A percentile compares a stretch with the other conserved stretches of the same genome.
Evolutionary conservation across 1,140 invertebrate genomes (phyloP).

Genomic region (Pristionchus pacificus): DNA sequence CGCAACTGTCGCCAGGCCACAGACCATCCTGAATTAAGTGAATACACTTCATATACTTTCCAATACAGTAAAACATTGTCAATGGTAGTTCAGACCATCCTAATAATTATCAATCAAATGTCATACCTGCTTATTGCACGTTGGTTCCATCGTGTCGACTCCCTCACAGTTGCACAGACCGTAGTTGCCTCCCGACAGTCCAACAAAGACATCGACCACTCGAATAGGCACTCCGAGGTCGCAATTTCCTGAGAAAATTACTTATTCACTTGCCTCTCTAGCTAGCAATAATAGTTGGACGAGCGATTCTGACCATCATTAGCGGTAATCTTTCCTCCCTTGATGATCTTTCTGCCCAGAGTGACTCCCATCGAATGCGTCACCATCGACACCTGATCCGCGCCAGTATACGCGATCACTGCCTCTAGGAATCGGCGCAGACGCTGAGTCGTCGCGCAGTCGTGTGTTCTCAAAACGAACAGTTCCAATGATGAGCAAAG

Average conservation of each 20-base stretch:
- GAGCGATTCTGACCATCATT: constrained; percentile 21
- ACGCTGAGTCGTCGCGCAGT: not conserved
- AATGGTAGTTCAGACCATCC: no score
- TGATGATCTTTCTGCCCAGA: constrained; percentile 40
- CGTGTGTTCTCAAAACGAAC: not conserved
- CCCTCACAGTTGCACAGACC: constrained; percentile 31
- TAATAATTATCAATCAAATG: no score
- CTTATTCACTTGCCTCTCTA: not conserved
- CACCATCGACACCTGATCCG: constrained; percentile 38
- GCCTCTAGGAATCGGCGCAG: constrained; percentile 15
- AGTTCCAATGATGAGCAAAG: not conserved
- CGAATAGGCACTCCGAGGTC: not conserved
- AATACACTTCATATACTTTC: no score
- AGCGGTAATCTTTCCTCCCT: constrained; percentile 33
- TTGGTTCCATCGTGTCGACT: not conserved
- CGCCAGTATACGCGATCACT: constrained; percentile 39
- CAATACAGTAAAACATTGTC: no score
- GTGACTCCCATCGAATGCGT: constrained; percentile 51
- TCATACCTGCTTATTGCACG: constrained; percentile 22
- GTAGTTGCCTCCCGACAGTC: constrained; percentile 24
- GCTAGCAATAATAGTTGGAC: no score
- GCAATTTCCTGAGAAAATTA: constrained; percentile 3
- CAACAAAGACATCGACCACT: not conserved
- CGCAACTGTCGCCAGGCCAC: constrained; percentile 32
- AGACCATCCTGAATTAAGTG: constrained; percentile 22